These are phyloP conservation scores for Chirona hameri DNA, from an alignment of 2,888 invertebrate genomes.

Conservation along the genomic window DNA sequence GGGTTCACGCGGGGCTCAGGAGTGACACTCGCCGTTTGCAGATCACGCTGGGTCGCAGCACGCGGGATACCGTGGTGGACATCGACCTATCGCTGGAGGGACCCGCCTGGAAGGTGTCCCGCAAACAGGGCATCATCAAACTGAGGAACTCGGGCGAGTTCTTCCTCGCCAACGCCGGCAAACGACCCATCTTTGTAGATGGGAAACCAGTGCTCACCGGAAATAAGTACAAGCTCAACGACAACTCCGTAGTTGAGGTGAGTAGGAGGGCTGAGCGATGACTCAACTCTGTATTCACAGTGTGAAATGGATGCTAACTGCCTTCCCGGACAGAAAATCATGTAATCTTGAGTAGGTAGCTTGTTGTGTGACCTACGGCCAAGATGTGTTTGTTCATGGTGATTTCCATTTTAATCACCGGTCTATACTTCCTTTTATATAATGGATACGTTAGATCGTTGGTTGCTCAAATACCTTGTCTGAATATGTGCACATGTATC, in stretches of 20 bases:
- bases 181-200: slow-evolving; percentile 89
- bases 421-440: no score
- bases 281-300: no score
- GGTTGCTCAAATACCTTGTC: no score
- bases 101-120: slow-evolving; percentile 87
- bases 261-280: neutral
- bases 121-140: slow-evolving; percentile 85
- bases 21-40: slow-evolving; percentile 46
- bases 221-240: slow-evolving; percentile 82
- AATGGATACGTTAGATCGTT: no score
- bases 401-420: no score
- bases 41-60: slow-evolving; percentile 88
- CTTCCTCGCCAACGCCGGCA: slow-evolving; percentile 90
- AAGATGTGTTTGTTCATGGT: no score
- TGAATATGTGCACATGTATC: no score
- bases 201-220: slow-evolving; percentile 83
- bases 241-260: slow-evolving; percentile 85
- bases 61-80: slow-evolving; percentile 83
- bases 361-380: no score
- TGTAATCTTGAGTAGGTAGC: no score
- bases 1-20: no score
- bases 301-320: no score
- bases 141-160: slow-evolving; percentile 91
- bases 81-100: slow-evolving; percentile 91
- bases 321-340: no score